These are phyloP conservation scores for Acanthiza pusilla DNA, from an alignment of 2,797 vertebrate genomes.

Conservation along the genomic window DNA sequence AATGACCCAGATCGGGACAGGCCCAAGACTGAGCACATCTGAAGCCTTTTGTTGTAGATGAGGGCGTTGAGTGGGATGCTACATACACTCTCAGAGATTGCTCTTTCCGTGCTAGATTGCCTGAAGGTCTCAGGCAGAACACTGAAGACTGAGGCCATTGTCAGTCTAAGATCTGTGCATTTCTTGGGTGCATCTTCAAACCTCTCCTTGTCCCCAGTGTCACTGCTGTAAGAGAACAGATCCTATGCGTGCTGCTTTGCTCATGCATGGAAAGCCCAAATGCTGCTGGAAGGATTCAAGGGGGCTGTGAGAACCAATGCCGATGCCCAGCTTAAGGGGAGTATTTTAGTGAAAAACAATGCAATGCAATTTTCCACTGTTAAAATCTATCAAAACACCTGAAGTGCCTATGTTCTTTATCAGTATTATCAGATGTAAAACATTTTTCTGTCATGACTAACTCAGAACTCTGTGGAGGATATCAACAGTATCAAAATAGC, in stretches of 20 bases:
- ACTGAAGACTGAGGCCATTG: background rate
- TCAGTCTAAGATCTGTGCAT: background rate
- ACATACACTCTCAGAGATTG: background rate
- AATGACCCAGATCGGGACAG: background rate
- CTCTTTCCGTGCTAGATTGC: background rate
- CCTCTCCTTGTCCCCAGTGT: background rate
- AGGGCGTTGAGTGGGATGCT: background rate
- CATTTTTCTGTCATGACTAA: slow-evolving; percentile 57
- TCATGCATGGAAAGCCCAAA: background rate
- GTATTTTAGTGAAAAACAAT: background rate
- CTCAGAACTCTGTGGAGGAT: background rate
- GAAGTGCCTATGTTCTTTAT: background rate
- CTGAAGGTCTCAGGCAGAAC: background rate
- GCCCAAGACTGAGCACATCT: background rate
- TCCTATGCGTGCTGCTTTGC: background rate
- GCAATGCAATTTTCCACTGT: background rate
- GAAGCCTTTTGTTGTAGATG: background rate
- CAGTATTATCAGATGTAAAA: slow-evolving; percentile 3
- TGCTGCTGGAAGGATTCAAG: background rate
- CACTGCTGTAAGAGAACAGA: background rate
- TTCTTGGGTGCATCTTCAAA: background rate
- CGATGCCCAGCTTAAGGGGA: background rate
- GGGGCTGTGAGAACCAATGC: background rate
- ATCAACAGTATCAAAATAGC: slow-evolving; percentile 59
- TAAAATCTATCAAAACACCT: background rate